Evolutionary conservation across 1,140 invertebrate genomes (phyloP), one percentile per base, ranked within the genome.

Genomic region (Tetramorium alpestre): DNA sequence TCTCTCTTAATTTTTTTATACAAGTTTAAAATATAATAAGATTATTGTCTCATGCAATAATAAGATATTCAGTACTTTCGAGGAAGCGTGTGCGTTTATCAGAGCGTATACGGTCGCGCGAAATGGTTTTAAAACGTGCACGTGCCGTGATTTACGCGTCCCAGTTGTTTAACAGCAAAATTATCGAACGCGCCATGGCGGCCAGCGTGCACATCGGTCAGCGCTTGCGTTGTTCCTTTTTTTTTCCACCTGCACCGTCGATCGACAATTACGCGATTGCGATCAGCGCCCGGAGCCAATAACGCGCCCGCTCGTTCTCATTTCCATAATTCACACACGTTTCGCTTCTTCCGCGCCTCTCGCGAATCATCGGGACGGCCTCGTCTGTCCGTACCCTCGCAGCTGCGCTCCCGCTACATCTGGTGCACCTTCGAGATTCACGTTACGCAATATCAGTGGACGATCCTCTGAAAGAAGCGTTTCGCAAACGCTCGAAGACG

Each of bases 231-330:
- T 33, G 49, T 56, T 70, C 22, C 47, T 73, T 49, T 41, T 28
- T 58, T 51, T 49, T 86, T 87, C 47, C 69, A 47, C 49, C 64
- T 60, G 69, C 51, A 85, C 60, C 28, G 49, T 25, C 85, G 76
- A 90, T 90, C 89, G 90, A 91, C 88, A 88, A 91, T 91, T 91
- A 91, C 88, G 76, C 72, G 90, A 91, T 91, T 91, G 76, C 90
- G 87, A 91, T 91, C 90, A 67, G 73, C 77, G 81, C 78, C 47
- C 58, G 73, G 67, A 89, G 77, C 77, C 90, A 87, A 89, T 91
- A 88, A 91, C 87, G 82, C 76, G 69, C 69, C 3, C 86, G 60
- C 28, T 86, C 87, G 60, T 87, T 91, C 88, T 89, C 90, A 91
- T 91, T 91, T 91, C 90, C 88, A 90, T 90, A 90, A 90, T 86